Base-by-base conservation (phyloP, 2,113 vertebrate genomes). In the Zonotrichia leucophrys region DNA sequence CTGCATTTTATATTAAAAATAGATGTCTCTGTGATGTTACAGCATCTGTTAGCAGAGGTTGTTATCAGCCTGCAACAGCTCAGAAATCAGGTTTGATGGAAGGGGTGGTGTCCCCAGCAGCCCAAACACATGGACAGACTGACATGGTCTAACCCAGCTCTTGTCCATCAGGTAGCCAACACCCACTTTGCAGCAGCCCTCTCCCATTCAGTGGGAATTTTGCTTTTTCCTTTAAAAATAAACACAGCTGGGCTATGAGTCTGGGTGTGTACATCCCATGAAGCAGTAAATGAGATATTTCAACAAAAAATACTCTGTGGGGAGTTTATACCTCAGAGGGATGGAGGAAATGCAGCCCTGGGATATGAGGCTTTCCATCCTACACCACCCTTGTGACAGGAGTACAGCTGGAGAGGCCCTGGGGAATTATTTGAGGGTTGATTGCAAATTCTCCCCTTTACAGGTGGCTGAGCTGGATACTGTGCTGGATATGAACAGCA, bases 1-100 rank as follows among this genome's bases (percentile, higher is more conserved):
- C 42, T 75, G 39, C 42, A 68, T 83, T 93, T 84, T 42, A 7
- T 21, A 82, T 94, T 76, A 83, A 80, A 94, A 90, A 96, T 46
- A 92, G 85, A n/a, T 16, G 7, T 55, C 15, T 77, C 0, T 0
- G 12, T 39, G 62, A 58, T 33, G 42, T 39, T 66, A 35, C 33
- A 44, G 22, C 14, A 24, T 27, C 83, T 2, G 0, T 77, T 70
- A 87, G 49, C 20, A 78, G 63, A 59, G 15, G 25, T 7, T 89
- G 31, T 60, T 64, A 49, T 35, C 11, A 53, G n/a, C 20, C 80
- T 69, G 53, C 25, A 90, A 47, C n/a, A 59, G 18, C 69, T 60
- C 58, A 79, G 49, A 53, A 37, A 18, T 6, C 31, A 70, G 15
- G 18, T 49, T 50, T 53, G 28, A 58, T n/a, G 18, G 16, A 75